Evolutionary conservation across 2,888 invertebrate species (phyloP), one percentile per base, ranked within the genome.

Genomic region (Bimastos eiseni): DNA sequence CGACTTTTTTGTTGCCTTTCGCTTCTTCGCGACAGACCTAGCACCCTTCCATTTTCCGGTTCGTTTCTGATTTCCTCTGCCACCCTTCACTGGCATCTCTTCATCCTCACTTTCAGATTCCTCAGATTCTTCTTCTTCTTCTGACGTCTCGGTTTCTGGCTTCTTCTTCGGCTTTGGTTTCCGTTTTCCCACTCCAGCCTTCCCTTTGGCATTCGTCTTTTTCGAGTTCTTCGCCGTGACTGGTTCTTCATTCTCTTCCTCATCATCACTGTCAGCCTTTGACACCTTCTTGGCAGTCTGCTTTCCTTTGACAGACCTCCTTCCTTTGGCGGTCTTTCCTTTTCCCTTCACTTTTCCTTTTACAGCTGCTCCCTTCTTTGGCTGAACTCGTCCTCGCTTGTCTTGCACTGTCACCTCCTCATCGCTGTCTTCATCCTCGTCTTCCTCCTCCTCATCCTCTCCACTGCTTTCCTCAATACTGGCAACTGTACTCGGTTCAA

Each of bases 71-170:
- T 34, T 86, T 37, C 36, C 37, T 24, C 36, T 86, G 2, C 21
- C 86, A 36, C 36, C 34, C n/a, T 86, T 86, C 37, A 37, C 36
- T 36, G 86, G 86, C 24, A 86, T 17, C 37, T 86, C 86, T 36
- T 34, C 86, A 34, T 86, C 86, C 86, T 86, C 86, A 24, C 37
- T 37, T 33, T 86, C 86, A 34, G 34, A 34, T 94, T 98, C 97
- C 92, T 97, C 96, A 49, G 15, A 11, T 30, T 89, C 34, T 89
- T 89, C 88, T 44, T 1, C 1, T 89, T 55, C 83, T 89, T 91
- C 89, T 34, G 33, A 19, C 34, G 55, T 21, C 37, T 90, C 44
- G 19, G 86, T 33, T 88, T 90, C 44, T 90, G 88, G 37, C 34
- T 90, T 41, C 88, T 44, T 37, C 21, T 36, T 83, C 30, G 6